Evolutionary conservation across 2,888 invertebrate species (phyloP).

Genomic region (Limenitis arthemis): DNA sequence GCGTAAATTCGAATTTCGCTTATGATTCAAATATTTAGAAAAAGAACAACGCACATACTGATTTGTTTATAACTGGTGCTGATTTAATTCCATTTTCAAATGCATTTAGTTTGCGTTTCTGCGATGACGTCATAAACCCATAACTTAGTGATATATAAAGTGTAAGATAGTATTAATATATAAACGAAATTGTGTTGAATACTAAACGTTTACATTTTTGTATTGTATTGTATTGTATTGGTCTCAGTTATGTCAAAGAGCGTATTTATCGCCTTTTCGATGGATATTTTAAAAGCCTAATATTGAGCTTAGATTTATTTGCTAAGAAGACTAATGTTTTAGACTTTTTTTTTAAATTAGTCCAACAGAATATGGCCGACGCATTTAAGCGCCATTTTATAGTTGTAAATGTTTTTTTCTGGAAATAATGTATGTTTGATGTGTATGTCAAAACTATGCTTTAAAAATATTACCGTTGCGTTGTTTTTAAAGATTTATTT

Average conservation of each 20-base stretch:
- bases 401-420: not conserved
- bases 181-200: slow-evolving; percentile 63
- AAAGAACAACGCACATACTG: slow-evolving; percentile 1
- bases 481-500: not conserved
- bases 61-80: slow-evolving; percentile 34
- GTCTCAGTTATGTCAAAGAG: slow-evolving; percentile 68
- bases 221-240: slow-evolving; percentile 55
- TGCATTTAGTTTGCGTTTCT: not conserved
- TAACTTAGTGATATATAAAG: slow-evolving; percentile 53
- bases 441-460: slow-evolving; percentile 3
- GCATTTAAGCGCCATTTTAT: not conserved
- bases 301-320: slow-evolving; percentile 10
- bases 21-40: not conserved
- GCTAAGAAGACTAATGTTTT: not conserved
- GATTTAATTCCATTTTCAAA: slow-evolving; percentile 34
- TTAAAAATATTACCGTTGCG: slow-evolving; percentile 1
- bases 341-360: not conserved
- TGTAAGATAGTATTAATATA: slow-evolving; percentile 41
- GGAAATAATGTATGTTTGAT: not conserved
- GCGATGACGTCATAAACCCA: slow-evolving; percentile 6
- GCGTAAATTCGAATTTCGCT: not conserved
- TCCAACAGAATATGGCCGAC: not conserved
- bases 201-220: slow-evolving; percentile 37
- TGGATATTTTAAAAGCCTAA: slow-evolving; percentile 24
- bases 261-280: slow-evolving; percentile 40